Conservation (phyloP, 2,797 vertebrate species). For the Pipistrellus pygmaeus region DNA sequence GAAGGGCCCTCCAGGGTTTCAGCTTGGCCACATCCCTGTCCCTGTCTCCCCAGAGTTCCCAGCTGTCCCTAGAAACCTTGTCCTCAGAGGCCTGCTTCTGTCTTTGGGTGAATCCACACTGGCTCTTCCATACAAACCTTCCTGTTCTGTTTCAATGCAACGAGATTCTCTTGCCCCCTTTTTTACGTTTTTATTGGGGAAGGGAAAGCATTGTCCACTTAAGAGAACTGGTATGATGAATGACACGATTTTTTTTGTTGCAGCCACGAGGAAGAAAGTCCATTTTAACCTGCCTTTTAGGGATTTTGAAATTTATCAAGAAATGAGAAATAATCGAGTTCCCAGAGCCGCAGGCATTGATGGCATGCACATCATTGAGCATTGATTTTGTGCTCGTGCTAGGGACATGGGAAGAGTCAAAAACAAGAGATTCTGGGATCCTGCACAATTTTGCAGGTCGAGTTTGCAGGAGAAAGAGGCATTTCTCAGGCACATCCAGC, state of each 20-base stretch:
- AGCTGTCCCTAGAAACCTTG: neutral
- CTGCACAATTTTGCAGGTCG: rapidly evolving
- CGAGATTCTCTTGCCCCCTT: neutral
- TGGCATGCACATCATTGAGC: rapidly evolving
- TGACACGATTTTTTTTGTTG: neutral
- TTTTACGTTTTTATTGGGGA: too few relatives aligned
- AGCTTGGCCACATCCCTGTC: neutral
- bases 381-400: neutral
- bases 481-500: rapidly evolving
- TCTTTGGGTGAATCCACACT: rapidly evolving
- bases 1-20: neutral
- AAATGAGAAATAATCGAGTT: neutral
- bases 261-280: neutral
- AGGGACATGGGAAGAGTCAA: rapidly evolving
- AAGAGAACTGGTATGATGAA: neutral
- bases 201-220: neutral
- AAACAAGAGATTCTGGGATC: neutral
- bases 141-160: neutral
- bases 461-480: rapidly evolving
- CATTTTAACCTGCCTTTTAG: neutral
- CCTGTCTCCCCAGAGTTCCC: neutral
- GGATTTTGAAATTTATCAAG: neutral
- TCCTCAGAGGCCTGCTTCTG: neutral
- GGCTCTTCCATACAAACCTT: too few relatives aligned
- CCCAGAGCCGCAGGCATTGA: rapidly evolving